These are phyloP conservation scores for Drosophila leonis DNA, from an alignment of 2,888 invertebrate species.

Conservation along the genomic window DNA sequence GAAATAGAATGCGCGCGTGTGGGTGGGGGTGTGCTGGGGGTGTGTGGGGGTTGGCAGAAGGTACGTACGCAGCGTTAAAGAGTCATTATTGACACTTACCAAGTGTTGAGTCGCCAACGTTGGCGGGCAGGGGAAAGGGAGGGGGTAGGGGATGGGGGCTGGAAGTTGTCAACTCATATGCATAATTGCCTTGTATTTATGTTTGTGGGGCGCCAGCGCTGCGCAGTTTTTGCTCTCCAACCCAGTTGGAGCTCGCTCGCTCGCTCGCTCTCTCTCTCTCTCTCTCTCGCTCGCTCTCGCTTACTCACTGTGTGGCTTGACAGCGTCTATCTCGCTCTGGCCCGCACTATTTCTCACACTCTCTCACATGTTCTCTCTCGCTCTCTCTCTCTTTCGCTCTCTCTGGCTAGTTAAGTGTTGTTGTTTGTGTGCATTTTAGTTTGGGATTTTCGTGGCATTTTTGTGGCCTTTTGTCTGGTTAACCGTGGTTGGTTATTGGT, in stretches of 20 bases:
- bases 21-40: background rate
- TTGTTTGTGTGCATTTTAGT: conserved; percentile 83
- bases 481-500: conserved; percentile 84
- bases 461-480: conserved; percentile 85
- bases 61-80: conserved; percentile 54
- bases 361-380: background rate
- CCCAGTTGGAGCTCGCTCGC: conserved; percentile 40
- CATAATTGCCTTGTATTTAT: conserved; percentile 75
- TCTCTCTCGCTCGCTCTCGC: conserved; percentile 4
- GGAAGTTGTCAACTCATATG: conserved; percentile 80
- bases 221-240: conserved; percentile 60
- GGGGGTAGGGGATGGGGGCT: conserved; percentile 12
- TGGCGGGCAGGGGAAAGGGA: background rate
- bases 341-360: conserved; percentile 2
- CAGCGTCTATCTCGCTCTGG: conserved; percentile 6
- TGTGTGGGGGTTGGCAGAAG: conserved; percentile 3
- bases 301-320: background rate
- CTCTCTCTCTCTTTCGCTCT: background rate
- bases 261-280: conserved; percentile 10
- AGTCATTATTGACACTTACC: conserved; percentile 81
- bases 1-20: background rate
- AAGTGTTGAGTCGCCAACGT: conserved; percentile 41
- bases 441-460: conserved; percentile 84
- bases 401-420: conserved; percentile 37
- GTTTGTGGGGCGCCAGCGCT: conserved; percentile 60